Evolutionary conservation across 37 sponge, comb jelly and placozoan genomes (phyloP).

Genomic region (Hormiphora californensis): DNA sequence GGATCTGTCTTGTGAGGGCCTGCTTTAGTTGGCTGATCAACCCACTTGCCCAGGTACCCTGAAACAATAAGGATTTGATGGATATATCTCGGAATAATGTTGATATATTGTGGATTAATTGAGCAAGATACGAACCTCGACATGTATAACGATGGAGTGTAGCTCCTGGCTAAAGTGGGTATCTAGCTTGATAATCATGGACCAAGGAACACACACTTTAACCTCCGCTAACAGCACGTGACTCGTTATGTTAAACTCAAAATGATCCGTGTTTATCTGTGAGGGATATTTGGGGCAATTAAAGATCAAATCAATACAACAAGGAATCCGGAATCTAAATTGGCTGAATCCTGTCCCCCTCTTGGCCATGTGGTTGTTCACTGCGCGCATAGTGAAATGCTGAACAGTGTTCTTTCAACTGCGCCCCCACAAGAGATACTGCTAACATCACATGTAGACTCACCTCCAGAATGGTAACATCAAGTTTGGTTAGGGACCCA

Average conservation of each 20-base stretch:
- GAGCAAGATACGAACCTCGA: conserved; percentile 11
- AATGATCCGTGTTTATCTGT: conserved; percentile 52
- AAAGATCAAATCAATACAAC: background rate
- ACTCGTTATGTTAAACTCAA: conserved; percentile 49
- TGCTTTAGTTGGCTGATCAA: conserved; percentile 17
- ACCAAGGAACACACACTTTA: conserved; percentile 49
- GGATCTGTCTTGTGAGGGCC: conserved; percentile 22
- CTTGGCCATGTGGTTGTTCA: no score
- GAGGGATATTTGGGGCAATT: background rate
- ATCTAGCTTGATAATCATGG: conserved; percentile 8
- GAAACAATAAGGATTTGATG: background rate
- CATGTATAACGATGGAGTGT: conserved; percentile 23
- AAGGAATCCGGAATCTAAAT: background rate
- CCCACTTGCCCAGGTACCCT: conserved; percentile 25
- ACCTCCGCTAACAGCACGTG: conserved; percentile 36
- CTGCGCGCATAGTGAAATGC: no score
- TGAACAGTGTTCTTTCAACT: background rate
- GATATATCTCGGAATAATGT: background rate
- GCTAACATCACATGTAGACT: conserved; percentile 36
- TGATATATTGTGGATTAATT: no score
- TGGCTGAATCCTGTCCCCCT: background rate
- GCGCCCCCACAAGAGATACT: background rate
- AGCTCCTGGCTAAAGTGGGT: conserved; percentile 31
- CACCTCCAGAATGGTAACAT: conserved; percentile 40
- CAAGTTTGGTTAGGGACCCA: conserved; percentile 35